These are phyloP conservation scores for Bungarus multicinctus DNA, from an alignment of 2,113 vertebrate genomes.

Conservation along the genomic window DNA sequence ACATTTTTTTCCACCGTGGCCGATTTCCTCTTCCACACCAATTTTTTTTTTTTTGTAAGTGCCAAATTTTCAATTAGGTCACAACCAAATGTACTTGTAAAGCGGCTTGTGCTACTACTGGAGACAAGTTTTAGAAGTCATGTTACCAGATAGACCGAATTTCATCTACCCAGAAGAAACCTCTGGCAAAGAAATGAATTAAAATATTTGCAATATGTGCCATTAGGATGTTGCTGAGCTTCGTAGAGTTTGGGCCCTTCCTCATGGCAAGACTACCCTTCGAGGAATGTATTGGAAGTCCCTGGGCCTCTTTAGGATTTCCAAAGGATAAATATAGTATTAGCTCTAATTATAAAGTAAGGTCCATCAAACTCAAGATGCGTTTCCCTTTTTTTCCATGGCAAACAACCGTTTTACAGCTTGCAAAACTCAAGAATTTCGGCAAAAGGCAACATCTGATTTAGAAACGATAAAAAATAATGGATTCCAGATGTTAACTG, in stretches of 20 bases:
- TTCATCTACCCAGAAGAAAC: neutral
- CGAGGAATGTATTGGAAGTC: neutral
- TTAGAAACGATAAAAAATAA: constrained; percentile 14
- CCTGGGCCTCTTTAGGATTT: neutral
- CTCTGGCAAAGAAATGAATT: neutral
- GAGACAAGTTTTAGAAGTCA: constrained; percentile 50
- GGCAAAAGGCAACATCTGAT: neutral
- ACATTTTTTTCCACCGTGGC: too few relatives aligned
- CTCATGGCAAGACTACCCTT: neutral
- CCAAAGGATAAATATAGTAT: neutral
- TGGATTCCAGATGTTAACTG: constrained; percentile 37
- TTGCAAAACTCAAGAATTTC: neutral
- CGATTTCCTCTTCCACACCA: too few relatives aligned
- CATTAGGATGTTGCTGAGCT: neutral
- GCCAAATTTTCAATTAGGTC: too few relatives aligned
- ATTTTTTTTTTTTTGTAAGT: too few relatives aligned
- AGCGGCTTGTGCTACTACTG: constrained; percentile 38
- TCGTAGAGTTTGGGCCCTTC: neutral
- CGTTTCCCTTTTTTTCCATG: neutral
- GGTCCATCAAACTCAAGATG: neutral
- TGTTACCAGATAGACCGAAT: constrained; percentile 16
- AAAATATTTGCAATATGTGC: neutral
- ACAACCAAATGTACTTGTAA: neutral
- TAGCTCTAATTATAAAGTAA: neutral
- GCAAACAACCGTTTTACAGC: constrained; percentile 8